A percentile compares a stretch with the other conserved stretches of the same genome.
Conservation (phyloP, 1,140 invertebrate species). For the Schlechtendalia chinensis region DNA sequence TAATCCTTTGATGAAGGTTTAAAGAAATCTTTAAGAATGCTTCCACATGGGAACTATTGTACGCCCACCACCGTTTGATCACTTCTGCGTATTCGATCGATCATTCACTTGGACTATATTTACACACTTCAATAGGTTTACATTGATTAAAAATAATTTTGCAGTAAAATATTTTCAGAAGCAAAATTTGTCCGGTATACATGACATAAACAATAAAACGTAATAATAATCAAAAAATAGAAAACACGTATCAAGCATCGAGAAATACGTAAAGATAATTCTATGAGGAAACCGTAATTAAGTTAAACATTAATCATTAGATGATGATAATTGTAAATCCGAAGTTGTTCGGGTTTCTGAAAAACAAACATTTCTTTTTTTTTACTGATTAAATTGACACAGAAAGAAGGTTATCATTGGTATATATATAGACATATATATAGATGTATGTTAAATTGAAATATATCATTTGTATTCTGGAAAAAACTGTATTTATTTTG, state of each 20-base stretch:
- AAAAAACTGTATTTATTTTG: no score
- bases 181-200: background rate
- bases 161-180: background rate
- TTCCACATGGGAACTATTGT: conserved; percentile 39
- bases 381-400: no score
- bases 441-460: no score
- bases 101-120: background rate
- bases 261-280: no score
- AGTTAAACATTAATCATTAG: no score
- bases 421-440: no score
- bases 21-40: conserved; percentile 20
- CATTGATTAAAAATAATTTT: background rate
- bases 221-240: background rate
- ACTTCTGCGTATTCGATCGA: conserved; percentile 27
- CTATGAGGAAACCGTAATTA: no score
- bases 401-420: no score
- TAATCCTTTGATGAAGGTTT: conserved; percentile 26
- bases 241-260: background rate
- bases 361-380: no score
- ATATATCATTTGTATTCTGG: no score
- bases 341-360: no score
- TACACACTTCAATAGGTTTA: background rate
- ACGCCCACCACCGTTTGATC: conserved; percentile 30
- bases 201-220: background rate
- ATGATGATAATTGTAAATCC: no score